Conservation (phyloP, 2,797 vertebrate genomes). For the Tapirus indicus region DNA sequence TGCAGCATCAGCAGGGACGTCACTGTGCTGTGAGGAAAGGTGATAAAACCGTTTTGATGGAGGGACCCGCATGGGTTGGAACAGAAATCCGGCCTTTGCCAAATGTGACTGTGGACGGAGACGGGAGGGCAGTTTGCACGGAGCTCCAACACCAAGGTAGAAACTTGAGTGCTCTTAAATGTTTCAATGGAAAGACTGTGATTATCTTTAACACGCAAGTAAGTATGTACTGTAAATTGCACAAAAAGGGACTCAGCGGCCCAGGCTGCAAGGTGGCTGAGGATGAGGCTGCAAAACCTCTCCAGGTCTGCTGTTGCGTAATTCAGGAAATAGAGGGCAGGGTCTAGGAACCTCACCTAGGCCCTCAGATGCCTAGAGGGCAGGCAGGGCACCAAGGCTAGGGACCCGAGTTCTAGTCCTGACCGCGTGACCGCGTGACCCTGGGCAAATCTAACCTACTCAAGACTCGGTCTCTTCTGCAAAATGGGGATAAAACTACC, state of each 20-base stretch:
- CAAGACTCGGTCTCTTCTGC: not conserved
- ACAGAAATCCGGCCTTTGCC: slow-evolving; percentile 26
- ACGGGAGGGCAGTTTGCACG: not conserved
- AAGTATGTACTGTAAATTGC: not conserved
- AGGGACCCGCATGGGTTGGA: not conserved
- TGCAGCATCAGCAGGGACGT: not conserved
- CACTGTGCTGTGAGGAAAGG: not conserved
- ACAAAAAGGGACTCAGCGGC: not conserved
- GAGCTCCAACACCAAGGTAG: not conserved
- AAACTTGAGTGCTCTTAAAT: not conserved
- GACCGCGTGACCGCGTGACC: not conserved
- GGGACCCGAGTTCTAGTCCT: fast-evolving
- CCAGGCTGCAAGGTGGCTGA: not conserved
- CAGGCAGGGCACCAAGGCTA: not conserved
- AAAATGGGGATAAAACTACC: not conserved
- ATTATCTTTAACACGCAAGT: not conserved
- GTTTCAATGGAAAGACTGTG: not conserved
- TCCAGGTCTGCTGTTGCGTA: not conserved
- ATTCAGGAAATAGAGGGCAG: not conserved
- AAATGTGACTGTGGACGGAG: not conserved
- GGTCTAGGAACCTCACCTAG: not conserved
- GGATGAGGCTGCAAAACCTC: not conserved
- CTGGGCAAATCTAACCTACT: not conserved
- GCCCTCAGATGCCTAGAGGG: not conserved
- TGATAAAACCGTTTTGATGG: not conserved